Conservation (phyloP, 2,888 invertebrate genomes). For the Brachyopa scutellaris region DNA sequence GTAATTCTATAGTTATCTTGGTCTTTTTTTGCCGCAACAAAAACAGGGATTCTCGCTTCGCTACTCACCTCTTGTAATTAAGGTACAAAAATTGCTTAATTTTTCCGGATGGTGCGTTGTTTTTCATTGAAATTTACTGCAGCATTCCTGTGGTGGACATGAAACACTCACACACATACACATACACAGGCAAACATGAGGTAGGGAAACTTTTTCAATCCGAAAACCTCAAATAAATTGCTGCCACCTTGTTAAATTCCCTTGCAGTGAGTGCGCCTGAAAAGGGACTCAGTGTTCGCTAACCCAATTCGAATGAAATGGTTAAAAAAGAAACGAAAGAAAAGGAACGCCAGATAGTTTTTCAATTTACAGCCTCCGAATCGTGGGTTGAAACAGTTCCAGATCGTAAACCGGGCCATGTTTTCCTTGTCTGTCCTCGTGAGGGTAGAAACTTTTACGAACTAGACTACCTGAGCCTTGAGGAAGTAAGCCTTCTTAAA, state of each 20-base stretch:
- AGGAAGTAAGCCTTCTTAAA: neutral
- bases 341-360: constrained; percentile 36
- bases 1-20: constrained; percentile 14
- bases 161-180: constrained; percentile 18
- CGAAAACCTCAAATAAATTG: constrained; percentile 70
- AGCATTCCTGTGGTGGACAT: constrained; percentile 49
- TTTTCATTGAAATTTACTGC: constrained; percentile 69
- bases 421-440: constrained; percentile 15
- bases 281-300: too few species aligned
- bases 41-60: constrained; percentile 52
- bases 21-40: constrained; percentile 26
- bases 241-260: constrained; percentile 49
- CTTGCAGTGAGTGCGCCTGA: neutral
- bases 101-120: constrained; percentile 57
- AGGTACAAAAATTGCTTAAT: constrained; percentile 64
- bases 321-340: neutral
- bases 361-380: constrained; percentile 63
- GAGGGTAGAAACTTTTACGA: constrained; percentile 25
- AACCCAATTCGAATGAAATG: neutral
- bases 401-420: constrained; percentile 46
- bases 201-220: constrained; percentile 68
- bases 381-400: constrained; percentile 53
- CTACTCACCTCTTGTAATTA: constrained; percentile 63
- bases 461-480: constrained; percentile 2
- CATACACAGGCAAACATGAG: constrained; percentile 11